These are phyloP conservation scores for Hafferia zeledoni DNA, from an alignment of 2,797 vertebrate species.

Conservation along the genomic window DNA sequence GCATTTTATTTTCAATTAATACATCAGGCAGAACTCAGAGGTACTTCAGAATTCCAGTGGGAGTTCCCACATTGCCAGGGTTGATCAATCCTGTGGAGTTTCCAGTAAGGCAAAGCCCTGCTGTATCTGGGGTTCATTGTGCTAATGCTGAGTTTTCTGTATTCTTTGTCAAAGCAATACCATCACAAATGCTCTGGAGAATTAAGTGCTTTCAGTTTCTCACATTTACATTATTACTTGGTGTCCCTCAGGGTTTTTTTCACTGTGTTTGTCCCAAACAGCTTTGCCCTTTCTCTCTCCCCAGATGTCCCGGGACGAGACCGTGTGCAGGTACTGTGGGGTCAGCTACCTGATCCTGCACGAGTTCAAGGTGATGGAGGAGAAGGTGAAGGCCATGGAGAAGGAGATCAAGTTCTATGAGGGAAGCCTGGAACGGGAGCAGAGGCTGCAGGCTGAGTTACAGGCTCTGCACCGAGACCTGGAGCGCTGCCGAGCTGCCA, in stretches of 20 bases:
- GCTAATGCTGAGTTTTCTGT: background rate
- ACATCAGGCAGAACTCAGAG: background rate
- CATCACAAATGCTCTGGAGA: background rate
- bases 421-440: conserved; percentile 80
- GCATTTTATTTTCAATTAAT: background rate
- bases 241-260: background rate
- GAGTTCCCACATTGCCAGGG: background rate
- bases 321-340: conserved; percentile 88
- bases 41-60: background rate
- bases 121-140: background rate
- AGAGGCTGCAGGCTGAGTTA: conserved; percentile 79
- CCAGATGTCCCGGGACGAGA: conserved; percentile 88
- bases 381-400: conserved; percentile 81
- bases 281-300: background rate
- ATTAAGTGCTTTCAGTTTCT: background rate
- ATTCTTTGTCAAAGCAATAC: background rate
- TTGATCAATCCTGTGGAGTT: background rate
- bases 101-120: background rate
- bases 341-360: conserved; percentile 91
- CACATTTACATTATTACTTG: background rate
- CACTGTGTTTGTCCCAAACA: background rate
- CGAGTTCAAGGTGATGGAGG: conserved; percentile 87
- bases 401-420: conserved; percentile 79
- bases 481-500: conserved; percentile 75
- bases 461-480: conserved; percentile 77